Base-by-base conservation (phyloP, 2,113 vertebrate genomes). In the Hippopotamus amphibius region DNA sequence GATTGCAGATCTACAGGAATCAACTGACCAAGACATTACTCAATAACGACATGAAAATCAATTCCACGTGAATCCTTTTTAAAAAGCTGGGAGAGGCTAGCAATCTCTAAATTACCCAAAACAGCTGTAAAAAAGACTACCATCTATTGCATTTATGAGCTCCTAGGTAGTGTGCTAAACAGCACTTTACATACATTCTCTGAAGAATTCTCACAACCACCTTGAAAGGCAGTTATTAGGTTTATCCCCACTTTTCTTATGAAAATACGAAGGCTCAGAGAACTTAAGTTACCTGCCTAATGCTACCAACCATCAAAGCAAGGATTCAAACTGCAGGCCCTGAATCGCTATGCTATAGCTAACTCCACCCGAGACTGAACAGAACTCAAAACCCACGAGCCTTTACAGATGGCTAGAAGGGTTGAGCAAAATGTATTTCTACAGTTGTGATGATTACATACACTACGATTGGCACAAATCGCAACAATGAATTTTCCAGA, bases 191-290 rank as follows among this genome's bases (percentile, higher is more conserved):
- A 71, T 24, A 92, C 0, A 72, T n/a, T 48, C 86, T 57, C n/a
- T 84, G 28, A 76, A 89, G 28, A 88, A 66, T 66, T 92, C 46
- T 76, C 61, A 90, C 13, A 81, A 81, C 17, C 43, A 90, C 5
- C 3, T 41, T 92, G 68, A 93, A 96, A 84, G 15, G n/a, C 7
- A 76, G 6, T 33, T 41, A 81, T 55, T 63, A 91, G 22, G 17
- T 88, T 88, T 88, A 90, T 46, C 43, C 9, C 43, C 22, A 55
- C 30, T 80, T 90, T 72, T 37, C 77, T 79, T 48, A 72, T 79
- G 57, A 91, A 93, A 96, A 63, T 50, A 88, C 17, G 9, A 96
- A 95, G 82, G 26, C 57, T 95, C 50, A 46, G 77, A 89, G 26
- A 91, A 88, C 50, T 77, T 87, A 61, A 92, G 90, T 65, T 63